Percentiles rank a stretch among this genome's conserved stretches.
Evolutionary conservation across 2,888 invertebrate genomes (phyloP).

Genomic region (Chymomyza caudatula): DNA sequence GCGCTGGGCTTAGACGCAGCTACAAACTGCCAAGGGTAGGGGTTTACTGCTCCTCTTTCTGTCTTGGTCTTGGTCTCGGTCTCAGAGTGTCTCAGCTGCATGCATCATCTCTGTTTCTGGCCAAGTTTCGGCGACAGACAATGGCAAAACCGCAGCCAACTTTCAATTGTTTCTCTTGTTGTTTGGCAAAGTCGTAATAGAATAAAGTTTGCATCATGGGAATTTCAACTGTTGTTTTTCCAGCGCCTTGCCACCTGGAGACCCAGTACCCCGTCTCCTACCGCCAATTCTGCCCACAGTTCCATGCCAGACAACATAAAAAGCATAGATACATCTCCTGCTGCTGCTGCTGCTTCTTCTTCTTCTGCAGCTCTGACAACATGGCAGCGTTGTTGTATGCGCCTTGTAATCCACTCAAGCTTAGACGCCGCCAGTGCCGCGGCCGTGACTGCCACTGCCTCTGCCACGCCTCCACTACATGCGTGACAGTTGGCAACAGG

Average conservation of each 20-base stretch:
- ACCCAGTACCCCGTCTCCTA: background rate
- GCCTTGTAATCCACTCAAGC: slow-evolving; percentile 58
- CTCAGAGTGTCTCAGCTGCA: slow-evolving; percentile 11
- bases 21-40: background rate
- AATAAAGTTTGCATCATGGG: slow-evolving; percentile 70
- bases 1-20: slow-evolving; percentile 25
- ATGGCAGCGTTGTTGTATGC: slow-evolving; percentile 12
- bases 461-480: background rate
- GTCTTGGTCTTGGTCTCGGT: background rate
- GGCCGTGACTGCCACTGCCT: background rate
- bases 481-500: slow-evolving; percentile 44
- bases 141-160: slow-evolving; percentile 45
- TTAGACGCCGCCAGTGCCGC: background rate
- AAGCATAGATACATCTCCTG: slow-evolving; percentile 55
- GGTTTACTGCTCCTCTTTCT: background rate
- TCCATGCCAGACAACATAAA: slow-evolving; percentile 31
- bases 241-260: slow-evolving; percentile 48
- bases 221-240: slow-evolving; percentile 70
- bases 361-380: background rate
- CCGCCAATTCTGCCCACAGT: background rate
- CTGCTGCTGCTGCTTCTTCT: background rate
- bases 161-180: slow-evolving; percentile 55
- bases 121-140: slow-evolving; percentile 22
- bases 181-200: slow-evolving; percentile 56
- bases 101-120: background rate